Conservation (phyloP, 2,113 vertebrate species). For the Alethe castanea region DNA sequence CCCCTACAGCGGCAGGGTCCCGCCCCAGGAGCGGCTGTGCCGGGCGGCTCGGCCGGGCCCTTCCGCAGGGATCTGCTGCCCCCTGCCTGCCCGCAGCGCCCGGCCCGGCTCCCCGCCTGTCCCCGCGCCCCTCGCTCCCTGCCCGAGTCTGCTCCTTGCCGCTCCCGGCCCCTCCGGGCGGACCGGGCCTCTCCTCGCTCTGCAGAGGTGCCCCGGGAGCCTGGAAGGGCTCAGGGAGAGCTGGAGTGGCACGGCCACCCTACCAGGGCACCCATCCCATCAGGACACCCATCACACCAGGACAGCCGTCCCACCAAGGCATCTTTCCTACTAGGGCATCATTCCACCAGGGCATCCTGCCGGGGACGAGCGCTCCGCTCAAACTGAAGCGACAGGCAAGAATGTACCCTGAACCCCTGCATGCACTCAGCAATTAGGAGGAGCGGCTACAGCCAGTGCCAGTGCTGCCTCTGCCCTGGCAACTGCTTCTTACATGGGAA, state of each 20-base stretch:
- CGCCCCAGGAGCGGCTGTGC: background rate
- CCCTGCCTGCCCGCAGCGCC: conserved; percentile 1
- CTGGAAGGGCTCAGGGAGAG: background rate
- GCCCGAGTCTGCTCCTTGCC: background rate
- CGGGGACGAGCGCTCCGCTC: background rate
- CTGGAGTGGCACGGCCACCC: background rate
- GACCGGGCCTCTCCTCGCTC: background rate
- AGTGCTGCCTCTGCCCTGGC: background rate
- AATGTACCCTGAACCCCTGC: no score
- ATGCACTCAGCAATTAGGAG: rapidly evolving
- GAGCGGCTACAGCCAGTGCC: rapidly evolving
- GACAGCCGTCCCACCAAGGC: no score
- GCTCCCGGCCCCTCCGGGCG: no score
- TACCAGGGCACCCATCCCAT: background rate
- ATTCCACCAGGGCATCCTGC: background rate
- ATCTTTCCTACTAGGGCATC: background rate
- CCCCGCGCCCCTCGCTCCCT: background rate
- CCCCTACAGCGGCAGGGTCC: no score
- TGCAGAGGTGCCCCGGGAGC: background rate
- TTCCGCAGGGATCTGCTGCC: conserved; percentile 35
- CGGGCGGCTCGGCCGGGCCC: background rate
- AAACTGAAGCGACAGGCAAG: rapidly evolving
- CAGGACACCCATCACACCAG: background rate
- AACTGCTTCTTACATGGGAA: background rate
- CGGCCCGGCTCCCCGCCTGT: background rate